Base-by-base conservation (phyloP, 1,140 invertebrate species). In the Macrotrachela quadricornifera region DNA sequence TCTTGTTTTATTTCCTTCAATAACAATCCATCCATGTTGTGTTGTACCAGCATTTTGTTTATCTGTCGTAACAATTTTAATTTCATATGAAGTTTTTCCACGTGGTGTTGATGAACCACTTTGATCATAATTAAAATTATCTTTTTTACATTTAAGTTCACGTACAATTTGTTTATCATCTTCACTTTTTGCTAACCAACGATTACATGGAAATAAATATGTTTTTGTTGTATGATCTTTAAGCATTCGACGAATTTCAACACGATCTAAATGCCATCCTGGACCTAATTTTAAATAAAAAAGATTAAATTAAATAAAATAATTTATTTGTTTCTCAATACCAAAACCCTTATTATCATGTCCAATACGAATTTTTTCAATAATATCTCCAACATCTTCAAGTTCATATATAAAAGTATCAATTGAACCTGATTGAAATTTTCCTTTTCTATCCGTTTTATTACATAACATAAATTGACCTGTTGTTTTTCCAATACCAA, bases 301-400 rank as follows among this genome's bases (percentile, higher is more conserved):
- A 30, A 30, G 2, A 30, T 4, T 30, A 30, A 2, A 30, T 30
- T 30, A 30, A 4, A 30, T n/a, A 36, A 41, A 1, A 38, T 10
- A 16, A 40, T 40, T 39, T 48, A n/a, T n/a, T n/a, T n/a, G n/a
- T 68, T 68, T 70, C 4, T 64, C 60, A 39, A 67, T 60, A 15
- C 30, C 16, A 1, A 38, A 14, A 16, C 47, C 47, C 15, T 48
- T 43, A 38, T 62, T 66, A 55, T 71, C 67, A 58, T 71, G 69
- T 9, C 68, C 67, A 46, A 71, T 64, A 21, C 67, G 59, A 30
- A 71, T 61, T 57, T 71, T 71, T 40, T 65, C 63, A 46, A 71
- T 66, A 3, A 56, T 59, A 9, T 67, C 60, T 21, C 69, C 69
- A 46, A 71, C 59, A 60, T 71, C 68, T 56, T 69, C 66, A 56